Percentiles rank a stretch among this genome's conserved stretches.
Evolutionary conservation across 2,888 invertebrate species (phyloP).

Genomic region (Synanthedon tipuliformis): DNA sequence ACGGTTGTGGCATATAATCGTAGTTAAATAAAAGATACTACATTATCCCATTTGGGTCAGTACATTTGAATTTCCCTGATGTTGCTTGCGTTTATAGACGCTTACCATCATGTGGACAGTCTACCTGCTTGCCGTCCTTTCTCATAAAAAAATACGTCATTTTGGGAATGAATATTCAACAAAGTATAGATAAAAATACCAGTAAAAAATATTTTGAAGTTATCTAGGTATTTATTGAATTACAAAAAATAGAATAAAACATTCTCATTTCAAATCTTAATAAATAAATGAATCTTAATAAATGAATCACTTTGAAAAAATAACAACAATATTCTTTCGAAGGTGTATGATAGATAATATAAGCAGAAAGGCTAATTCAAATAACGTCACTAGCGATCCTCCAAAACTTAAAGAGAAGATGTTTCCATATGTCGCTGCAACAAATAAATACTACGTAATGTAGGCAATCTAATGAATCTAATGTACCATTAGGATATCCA

Average conservation of each 20-base stretch:
- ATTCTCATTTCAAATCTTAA: too few species aligned
- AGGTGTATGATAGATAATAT: constrained; percentile 4
- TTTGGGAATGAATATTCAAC: too few species aligned
- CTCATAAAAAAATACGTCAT: not conserved
- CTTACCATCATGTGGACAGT: not conserved
- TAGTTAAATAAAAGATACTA: too few species aligned
- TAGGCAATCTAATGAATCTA: too few species aligned
- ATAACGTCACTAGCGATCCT: constrained; percentile 42
- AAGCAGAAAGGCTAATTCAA: constrained; percentile 33
- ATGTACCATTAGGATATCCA: not conserved
- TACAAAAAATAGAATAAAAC: too few species aligned
- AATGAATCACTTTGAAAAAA: too few species aligned
- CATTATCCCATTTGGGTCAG: not conserved
- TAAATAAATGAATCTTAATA: too few species aligned
- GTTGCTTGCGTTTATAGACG: constrained; percentile 6
- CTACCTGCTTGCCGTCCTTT: not conserved
- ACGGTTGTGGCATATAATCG: too few species aligned
- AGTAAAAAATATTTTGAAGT: too few species aligned
- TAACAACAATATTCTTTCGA: too few species aligned
- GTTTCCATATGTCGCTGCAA: constrained; percentile 54
- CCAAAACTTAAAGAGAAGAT: constrained; percentile 49
- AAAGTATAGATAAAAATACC: too few species aligned
- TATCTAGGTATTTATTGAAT: too few species aligned
- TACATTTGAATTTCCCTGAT: not conserved
- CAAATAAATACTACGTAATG: constrained; percentile 2